Conservation (phyloP, 2,113 vertebrate genomes). For the Elephas maximus region DNA sequence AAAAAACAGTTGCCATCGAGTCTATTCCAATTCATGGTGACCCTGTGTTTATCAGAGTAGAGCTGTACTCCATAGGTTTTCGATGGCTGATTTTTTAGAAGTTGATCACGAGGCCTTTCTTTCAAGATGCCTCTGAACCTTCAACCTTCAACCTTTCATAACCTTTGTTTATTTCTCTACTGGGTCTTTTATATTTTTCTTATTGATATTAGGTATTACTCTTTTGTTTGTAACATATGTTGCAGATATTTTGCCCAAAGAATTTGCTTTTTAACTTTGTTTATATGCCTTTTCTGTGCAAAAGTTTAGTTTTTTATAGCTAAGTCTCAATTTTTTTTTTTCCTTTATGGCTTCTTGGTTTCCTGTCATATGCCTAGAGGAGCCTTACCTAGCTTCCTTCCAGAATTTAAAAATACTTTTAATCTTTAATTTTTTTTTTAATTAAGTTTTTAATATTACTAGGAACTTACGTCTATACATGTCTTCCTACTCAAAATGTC, state of each 20-base stretch:
- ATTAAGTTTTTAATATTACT: conserved; percentile 4
- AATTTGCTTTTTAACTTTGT: conserved; percentile 38
- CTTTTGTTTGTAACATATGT: no score
- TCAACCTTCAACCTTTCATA: no score
- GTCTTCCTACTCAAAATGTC: background rate
- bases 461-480: conserved; percentile 25
- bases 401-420: conserved; percentile 45
- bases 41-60: no score
- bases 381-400: background rate
- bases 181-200: no score
- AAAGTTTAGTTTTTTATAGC: background rate
- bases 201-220: no score
- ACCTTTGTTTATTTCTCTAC: no score
- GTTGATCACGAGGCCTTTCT: no score
- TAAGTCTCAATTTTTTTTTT: background rate
- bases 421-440: background rate
- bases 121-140: no score
- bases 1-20: no score
- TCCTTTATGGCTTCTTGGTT: background rate
- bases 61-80: no score
- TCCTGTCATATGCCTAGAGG: background rate
- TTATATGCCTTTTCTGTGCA: background rate
- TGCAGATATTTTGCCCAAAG: background rate
- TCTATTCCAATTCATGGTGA: no score
- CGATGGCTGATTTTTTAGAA: no score